A percentile compares a stretch with the other conserved stretches of the same genome.
phyloP scores from a whole-genome alignment of 1,140 invertebrate genomes.

The Drosophila carrolli region DNA sequence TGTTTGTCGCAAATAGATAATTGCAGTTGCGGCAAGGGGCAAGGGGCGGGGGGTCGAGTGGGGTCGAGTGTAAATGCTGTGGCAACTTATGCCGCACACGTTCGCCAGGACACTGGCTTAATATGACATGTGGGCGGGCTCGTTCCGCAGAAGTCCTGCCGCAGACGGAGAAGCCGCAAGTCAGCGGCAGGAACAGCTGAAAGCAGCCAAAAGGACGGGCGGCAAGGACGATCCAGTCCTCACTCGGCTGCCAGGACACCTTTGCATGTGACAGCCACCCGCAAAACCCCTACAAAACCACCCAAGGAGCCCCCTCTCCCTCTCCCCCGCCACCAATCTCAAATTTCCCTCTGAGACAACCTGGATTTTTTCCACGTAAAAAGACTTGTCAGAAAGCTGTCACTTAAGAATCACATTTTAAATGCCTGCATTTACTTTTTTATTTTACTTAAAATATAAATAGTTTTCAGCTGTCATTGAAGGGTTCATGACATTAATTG shows the following conservation, averaged over 20 bases:
- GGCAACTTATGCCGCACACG: conserved; percentile 77
- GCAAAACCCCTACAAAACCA: background rate
- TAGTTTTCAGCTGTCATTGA: too few relatives aligned
- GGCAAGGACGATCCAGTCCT: too few relatives aligned
- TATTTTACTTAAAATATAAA: too few relatives aligned
- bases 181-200: conserved; percentile 56
- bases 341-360: conserved; percentile 6
- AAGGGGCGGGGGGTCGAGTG: background rate
- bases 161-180: conserved; percentile 67
- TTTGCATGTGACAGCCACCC: conserved; percentile 6
- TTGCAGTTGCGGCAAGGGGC: conserved; percentile 6
- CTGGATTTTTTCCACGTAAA: conserved; percentile 6
- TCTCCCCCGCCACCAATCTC: background rate
- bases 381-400: background rate
- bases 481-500: too few relatives aligned
- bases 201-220: conserved; percentile 1
- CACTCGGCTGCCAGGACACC: background rate
- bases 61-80: conserved; percentile 62
- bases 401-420: background rate
- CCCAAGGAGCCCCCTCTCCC: background rate
- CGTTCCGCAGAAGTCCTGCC: conserved; percentile 31
- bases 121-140: conserved; percentile 62
- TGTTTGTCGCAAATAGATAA: conserved; percentile 48
- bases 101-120: conserved; percentile 67
- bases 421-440: background rate